Evolutionary conservation across 2,888 invertebrate species (phyloP).

Genomic region (Craniophora ligustri): DNA sequence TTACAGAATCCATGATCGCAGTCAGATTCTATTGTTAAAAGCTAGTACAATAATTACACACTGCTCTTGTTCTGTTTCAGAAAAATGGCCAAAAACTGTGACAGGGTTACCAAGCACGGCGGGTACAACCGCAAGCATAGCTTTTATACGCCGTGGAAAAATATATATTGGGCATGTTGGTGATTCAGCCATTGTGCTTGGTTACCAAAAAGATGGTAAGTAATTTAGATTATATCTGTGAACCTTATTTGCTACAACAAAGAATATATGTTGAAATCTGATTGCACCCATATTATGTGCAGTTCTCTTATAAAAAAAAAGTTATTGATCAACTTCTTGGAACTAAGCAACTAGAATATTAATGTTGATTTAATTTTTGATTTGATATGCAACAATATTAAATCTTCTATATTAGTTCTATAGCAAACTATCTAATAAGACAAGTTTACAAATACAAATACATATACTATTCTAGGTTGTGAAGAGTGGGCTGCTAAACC

Average conservation of each 20-base stretch:
- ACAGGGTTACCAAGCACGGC: slow-evolving; percentile 98
- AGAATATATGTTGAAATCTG: too few relatives aligned
- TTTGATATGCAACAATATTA: too few relatives aligned
- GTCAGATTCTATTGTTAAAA: too few relatives aligned
- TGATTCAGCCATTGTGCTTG: slow-evolving; percentile 98
- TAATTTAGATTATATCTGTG: slow-evolving; percentile 12
- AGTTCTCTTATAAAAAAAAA: too few relatives aligned
- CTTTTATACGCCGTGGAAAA: slow-evolving; percentile 97
- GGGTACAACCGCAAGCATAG: slow-evolving; percentile 98
- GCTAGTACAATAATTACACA: neutral
- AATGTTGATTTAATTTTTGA: too few relatives aligned
- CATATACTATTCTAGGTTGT: slow-evolving; percentile 75
- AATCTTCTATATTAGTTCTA: too few relatives aligned
- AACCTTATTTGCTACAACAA: too few relatives aligned
- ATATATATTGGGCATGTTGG: slow-evolving; percentile 99
- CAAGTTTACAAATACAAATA: neutral
- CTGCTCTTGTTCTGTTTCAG: slow-evolving; percentile 84
- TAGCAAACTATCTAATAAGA: neutral
- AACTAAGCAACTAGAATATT: too few relatives aligned
- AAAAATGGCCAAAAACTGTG: slow-evolving; percentile 98
- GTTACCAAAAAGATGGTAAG: slow-evolving; percentile 92
- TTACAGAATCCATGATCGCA: too few relatives aligned
- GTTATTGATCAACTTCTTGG: too few relatives aligned
- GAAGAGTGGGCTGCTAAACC: slow-evolving; percentile 94
- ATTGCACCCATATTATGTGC: too few relatives aligned